Conservation (phyloP, 1,140 invertebrate genomes). For the Drosophila setifemur region DNA sequence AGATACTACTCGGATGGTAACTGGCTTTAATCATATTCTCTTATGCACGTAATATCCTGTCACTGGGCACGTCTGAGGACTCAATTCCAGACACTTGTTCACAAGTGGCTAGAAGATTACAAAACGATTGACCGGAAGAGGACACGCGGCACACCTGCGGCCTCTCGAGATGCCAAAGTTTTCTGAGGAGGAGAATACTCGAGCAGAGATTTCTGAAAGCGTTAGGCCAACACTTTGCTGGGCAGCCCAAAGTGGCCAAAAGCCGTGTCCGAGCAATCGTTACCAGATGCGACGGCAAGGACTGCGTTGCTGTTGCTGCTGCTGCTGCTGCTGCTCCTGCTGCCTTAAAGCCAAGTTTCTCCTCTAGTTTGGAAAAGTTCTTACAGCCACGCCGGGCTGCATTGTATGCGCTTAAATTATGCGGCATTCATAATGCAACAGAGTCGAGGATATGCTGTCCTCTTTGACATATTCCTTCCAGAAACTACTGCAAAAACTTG, state of each 20-base stretch:
- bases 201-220: conserved; percentile 27
- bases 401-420: conserved; percentile 67
- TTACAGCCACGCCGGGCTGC: background rate
- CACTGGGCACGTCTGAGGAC: conserved; percentile 47
- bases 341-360: conserved; percentile 31
- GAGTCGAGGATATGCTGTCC: conserved; percentile 31
- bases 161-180: conserved; percentile 17
- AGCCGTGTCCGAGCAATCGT: conserved; percentile 12
- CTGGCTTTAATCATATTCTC: conserved; percentile 20
- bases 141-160: conserved; percentile 56
- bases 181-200: background rate
- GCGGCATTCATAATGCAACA: conserved; percentile 76
- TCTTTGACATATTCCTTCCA: conserved; percentile 65
- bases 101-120: conserved; percentile 43
- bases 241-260: conserved; percentile 5
- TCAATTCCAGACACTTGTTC: conserved; percentile 50
- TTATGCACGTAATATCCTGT: conserved; percentile 63
- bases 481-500: conserved; percentile 27
- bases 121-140: conserved; percentile 48
- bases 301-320: no score
- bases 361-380: conserved; percentile 3
- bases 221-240: conserved; percentile 25
- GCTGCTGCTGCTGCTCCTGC: no score
- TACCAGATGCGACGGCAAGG: conserved; percentile 25
- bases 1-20: background rate